Conservation (phyloP, 2,113 vertebrate genomes). For the Grallaria varia region DNA sequence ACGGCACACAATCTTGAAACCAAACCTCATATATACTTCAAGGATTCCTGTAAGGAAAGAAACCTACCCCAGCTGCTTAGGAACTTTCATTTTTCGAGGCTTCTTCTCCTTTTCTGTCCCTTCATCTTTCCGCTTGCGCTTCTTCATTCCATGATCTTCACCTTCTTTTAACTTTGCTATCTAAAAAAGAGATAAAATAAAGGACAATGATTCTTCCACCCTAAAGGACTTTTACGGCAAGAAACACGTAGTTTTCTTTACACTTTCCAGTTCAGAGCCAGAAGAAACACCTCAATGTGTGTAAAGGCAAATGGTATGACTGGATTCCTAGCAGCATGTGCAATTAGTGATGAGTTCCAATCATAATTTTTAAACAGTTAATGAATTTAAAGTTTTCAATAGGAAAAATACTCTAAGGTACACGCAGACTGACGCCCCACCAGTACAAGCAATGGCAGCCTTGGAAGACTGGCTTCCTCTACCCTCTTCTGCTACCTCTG, state of each 20-base stretch:
- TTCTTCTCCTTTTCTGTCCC: conserved; percentile 89
- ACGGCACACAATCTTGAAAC: neutral
- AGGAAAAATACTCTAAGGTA: neutral
- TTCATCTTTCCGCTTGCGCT: conserved; percentile 91
- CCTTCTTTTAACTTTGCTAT: conserved; percentile 87
- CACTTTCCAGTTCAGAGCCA: neutral
- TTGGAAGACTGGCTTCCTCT: neutral
- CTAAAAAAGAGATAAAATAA: conserved; percentile 44
- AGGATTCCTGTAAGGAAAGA: neutral
- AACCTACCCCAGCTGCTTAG: conserved; percentile 87
- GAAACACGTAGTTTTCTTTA: neutral
- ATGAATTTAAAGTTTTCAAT: neutral
- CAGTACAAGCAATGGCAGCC: neutral
- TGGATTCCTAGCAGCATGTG: neutral
- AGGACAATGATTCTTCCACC: neutral
- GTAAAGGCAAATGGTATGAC: neutral
- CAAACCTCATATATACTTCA: neutral
- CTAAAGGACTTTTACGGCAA: neutral
- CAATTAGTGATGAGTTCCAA: neutral
- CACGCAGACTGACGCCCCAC: neutral
- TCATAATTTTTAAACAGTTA: neutral
- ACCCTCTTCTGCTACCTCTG: neutral
- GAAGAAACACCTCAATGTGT: neutral
- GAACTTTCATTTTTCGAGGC: conserved; percentile 88
- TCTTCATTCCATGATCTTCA: conserved; percentile 89